Conservation (phyloP, 1,140 invertebrate genomes). For the Panonychus citri region DNA sequence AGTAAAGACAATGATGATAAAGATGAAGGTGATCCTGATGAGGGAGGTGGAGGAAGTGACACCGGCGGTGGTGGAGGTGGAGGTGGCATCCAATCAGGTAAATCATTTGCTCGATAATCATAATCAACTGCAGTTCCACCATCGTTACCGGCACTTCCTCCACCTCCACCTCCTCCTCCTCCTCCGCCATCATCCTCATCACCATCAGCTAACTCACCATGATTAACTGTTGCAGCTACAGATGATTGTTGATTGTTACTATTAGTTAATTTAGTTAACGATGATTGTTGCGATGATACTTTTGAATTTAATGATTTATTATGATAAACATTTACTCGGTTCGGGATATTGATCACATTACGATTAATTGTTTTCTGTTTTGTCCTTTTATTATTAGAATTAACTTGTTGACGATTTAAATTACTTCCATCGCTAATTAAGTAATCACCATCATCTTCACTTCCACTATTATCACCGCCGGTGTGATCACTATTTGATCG, state of each 20-base stretch:
- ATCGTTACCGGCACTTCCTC: neutral
- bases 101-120: neutral
- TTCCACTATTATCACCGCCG: too few species aligned
- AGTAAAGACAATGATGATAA: neutral
- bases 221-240: neutral
- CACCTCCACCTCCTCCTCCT: neutral
- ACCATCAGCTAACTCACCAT: neutral
- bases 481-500: neutral
- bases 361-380: too few species aligned
- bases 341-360: too few species aligned
- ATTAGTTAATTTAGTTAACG: neutral
- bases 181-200: neutral
- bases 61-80: neutral
- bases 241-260: neutral
- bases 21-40: neutral
- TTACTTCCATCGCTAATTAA: too few species aligned
- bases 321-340: too few species aligned
- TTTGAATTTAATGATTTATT: too few species aligned
- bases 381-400: too few species aligned
- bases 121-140: neutral
- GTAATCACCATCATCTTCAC: too few species aligned
- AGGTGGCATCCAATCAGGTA: neutral
- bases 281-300: too few species aligned
- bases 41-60: neutral
- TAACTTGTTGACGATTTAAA: too few species aligned